phyloP scores from a whole-genome alignment of 2,113 vertebrate genomes.

The Leptosomus discolor region DNA sequence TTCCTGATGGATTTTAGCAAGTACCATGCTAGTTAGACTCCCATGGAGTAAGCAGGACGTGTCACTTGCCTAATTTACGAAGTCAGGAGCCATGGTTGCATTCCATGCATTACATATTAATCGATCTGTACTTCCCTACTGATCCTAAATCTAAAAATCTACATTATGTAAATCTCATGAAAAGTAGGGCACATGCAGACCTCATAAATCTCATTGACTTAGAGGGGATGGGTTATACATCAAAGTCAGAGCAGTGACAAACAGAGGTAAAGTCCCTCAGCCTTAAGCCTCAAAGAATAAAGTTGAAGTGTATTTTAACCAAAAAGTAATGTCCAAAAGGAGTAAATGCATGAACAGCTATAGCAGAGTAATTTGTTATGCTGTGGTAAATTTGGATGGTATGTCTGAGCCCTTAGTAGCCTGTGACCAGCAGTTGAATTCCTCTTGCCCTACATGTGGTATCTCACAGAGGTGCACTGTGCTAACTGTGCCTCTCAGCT shows the following conservation, averaged over 20 bases:
- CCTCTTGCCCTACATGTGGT: background rate
- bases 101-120: background rate
- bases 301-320: background rate
- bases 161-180: background rate
- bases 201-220: background rate
- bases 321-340: fast-evolving
- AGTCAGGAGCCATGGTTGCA: background rate
- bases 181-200: background rate
- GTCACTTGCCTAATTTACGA: background rate
- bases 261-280: background rate
- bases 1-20: background rate
- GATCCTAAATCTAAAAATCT: background rate
- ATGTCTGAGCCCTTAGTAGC: background rate
- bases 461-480: background rate
- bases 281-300: background rate
- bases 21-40: background rate
- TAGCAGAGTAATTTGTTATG: background rate
- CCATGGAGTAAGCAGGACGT: background rate
- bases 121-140: background rate
- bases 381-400: background rate
- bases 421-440: background rate
- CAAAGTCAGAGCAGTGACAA: background rate
- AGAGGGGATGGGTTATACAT: background rate
- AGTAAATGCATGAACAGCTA: background rate
- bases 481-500: background rate